Conservation (phyloP, 2,113 vertebrate species). For the Psilopsiagon aymara region DNA sequence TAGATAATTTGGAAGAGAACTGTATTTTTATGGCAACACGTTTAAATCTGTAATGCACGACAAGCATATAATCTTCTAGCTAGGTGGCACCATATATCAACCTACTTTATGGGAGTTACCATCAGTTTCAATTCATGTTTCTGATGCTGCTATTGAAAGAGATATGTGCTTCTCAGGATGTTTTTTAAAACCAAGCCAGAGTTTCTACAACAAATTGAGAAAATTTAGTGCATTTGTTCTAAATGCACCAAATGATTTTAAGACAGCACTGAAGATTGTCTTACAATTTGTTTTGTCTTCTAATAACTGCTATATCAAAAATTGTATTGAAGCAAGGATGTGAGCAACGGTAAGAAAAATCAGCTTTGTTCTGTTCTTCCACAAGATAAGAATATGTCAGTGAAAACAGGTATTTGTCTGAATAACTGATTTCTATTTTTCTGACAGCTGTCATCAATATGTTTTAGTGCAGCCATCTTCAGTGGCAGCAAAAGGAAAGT, state of each 20-base stretch:
- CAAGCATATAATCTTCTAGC: not conserved
- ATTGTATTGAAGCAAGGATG: not conserved
- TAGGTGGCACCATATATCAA: conserved; percentile 6
- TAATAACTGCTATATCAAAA: not conserved
- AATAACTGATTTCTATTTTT: not conserved
- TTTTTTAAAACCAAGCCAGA: not conserved
- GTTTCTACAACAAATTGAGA: not conserved
- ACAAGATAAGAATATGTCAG: not conserved
- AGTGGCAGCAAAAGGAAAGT: not conserved
- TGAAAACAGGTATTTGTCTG: not conserved
- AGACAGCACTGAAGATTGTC: not conserved
- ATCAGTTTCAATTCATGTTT: not conserved
- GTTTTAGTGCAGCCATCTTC: not conserved
- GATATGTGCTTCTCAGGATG: not conserved
- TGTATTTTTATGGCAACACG: not conserved
- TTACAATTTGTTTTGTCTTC: not conserved
- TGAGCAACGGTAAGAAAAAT: not conserved
- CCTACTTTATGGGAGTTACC: not conserved
- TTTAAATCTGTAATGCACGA: not conserved
- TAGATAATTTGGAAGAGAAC: not conserved
- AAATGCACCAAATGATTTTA: not conserved
- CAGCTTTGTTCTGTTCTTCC: not conserved
- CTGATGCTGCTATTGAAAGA: not conserved
- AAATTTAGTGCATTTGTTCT: not conserved
- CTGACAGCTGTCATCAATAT: not conserved